Evolutionary conservation across 2,888 invertebrate genomes (phyloP).

Genomic region (Argyresthia albistria): DNA sequence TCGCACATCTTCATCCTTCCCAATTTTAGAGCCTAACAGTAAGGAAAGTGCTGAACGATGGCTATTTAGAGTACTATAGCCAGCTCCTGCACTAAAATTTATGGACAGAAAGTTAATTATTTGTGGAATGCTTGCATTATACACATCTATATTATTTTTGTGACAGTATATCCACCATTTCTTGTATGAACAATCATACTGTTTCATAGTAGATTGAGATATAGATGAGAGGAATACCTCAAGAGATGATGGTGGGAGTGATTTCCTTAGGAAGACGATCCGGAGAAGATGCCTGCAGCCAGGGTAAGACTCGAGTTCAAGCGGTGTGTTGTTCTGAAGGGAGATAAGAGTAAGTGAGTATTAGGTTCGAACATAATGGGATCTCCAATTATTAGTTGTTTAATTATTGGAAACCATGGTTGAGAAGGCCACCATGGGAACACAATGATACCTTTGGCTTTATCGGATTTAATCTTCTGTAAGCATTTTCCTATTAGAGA

Average conservation of each 20-base stretch:
- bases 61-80: slow-evolving; percentile 8
- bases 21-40: slow-evolving; percentile 1
- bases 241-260: neutral
- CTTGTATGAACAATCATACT: slow-evolving; percentile 10
- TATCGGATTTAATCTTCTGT: neutral
- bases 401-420: neutral
- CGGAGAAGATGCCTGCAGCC: neutral
- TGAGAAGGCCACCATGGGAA: slow-evolving; percentile 1
- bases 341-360: neutral
- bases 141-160: slow-evolving; percentile 7
- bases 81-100: slow-evolving; percentile 5
- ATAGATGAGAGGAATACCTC: slow-evolving; percentile 8
- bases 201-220: slow-evolving; percentile 9
- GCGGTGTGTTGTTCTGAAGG: neutral
- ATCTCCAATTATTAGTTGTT: neutral
- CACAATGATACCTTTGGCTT: neutral
- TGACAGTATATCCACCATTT: slow-evolving; percentile 12
- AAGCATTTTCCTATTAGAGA: neutral
- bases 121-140: slow-evolving; percentile 5
- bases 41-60: slow-evolving; percentile 7
- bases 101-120: slow-evolving; percentile 7
- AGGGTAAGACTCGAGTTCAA: neutral
- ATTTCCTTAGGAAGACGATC: neutral
- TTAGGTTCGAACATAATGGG: neutral
- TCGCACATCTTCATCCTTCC: neutral